A percentile compares a stretch with the other conserved stretches of the same genome.
phyloP scores from a whole-genome alignment of 2,113 vertebrate species.

The Cygnus atratus region DNA sequence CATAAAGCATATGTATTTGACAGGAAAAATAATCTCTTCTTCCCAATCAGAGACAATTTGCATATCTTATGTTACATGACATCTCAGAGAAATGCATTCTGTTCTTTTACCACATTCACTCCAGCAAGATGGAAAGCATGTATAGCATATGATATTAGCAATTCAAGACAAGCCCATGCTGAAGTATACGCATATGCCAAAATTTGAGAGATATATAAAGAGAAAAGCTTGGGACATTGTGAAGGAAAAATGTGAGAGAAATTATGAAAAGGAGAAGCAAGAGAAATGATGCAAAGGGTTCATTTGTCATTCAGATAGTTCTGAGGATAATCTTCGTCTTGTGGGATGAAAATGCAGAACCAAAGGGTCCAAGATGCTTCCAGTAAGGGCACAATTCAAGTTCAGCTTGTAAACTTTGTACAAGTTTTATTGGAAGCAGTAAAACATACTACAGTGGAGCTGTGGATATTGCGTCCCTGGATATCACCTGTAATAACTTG shows the following conservation, averaged over 20 bases:
- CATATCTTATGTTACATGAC: constrained; percentile 44
- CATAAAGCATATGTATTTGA: constrained; percentile 61
- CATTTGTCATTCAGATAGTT: not conserved
- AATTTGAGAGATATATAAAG: not conserved
- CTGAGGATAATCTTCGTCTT: not conserved
- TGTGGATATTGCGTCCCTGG: constrained; percentile 21
- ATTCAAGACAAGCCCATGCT: not conserved
- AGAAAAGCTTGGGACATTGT: not conserved
- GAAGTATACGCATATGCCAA: not conserved
- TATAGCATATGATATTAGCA: not conserved
- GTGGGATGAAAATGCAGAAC: not conserved
- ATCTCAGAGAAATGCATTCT: constrained; percentile 20
- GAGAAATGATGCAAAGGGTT: not conserved
- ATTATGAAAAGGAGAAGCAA: not conserved
- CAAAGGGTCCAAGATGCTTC: not conserved
- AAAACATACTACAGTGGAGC: constrained; percentile 31
- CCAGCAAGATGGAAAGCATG: not conserved
- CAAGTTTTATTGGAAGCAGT: constrained; percentile 30
- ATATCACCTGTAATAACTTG: constrained; percentile 36
- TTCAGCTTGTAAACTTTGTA: constrained; percentile 14
- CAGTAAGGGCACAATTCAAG: constrained; percentile 8
- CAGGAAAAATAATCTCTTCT: constrained; percentile 52
- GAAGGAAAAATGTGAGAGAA: not conserved
- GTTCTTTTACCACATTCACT: not conserved
- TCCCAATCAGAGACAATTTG: constrained; percentile 55